Conservation (phyloP, 35 echinoderm and acorn worm species). For the Acanthaster planci region DNA sequence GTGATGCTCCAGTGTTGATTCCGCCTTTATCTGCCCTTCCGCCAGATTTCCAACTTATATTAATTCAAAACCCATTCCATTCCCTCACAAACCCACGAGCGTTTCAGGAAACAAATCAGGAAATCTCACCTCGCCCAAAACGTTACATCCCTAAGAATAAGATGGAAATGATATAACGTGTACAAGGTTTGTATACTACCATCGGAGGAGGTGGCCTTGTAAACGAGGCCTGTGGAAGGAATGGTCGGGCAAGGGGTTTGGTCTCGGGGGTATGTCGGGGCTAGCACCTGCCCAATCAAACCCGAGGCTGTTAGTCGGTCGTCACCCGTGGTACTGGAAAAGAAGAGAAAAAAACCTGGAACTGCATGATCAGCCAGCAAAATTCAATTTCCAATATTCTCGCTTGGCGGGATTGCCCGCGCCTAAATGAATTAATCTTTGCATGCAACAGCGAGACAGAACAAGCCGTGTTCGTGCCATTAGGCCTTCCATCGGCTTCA, state of each 20-base stretch:
- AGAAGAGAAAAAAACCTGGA: not conserved
- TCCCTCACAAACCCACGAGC: not conserved
- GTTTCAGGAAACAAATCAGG: not conserved
- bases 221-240: not conserved
- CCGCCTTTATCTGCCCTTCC: too few species aligned
- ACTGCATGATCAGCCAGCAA: not conserved
- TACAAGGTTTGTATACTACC: not conserved
- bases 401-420: slow-evolving; percentile 16
- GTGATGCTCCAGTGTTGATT: too few species aligned
- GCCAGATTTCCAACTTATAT: not conserved
- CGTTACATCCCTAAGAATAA: not conserved
- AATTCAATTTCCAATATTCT: slow-evolving; percentile 32
- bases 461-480: too few species aligned
- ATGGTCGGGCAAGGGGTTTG: not conserved
- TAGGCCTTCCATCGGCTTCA: too few species aligned
- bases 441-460: not conserved
- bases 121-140: not conserved
- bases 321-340: not conserved
- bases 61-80: not conserved
- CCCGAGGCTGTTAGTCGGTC: not conserved
- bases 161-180: slow-evolving; percentile 10
- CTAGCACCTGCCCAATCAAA: not conserved
- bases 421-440: slow-evolving; percentile 32
- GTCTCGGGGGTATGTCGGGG: not conserved
- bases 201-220: too few species aligned